Evolutionary conservation across 2,113 vertebrate genomes (phyloP), one percentile per base, ranked within the genome.

Genomic region (Prolemur simus): DNA sequence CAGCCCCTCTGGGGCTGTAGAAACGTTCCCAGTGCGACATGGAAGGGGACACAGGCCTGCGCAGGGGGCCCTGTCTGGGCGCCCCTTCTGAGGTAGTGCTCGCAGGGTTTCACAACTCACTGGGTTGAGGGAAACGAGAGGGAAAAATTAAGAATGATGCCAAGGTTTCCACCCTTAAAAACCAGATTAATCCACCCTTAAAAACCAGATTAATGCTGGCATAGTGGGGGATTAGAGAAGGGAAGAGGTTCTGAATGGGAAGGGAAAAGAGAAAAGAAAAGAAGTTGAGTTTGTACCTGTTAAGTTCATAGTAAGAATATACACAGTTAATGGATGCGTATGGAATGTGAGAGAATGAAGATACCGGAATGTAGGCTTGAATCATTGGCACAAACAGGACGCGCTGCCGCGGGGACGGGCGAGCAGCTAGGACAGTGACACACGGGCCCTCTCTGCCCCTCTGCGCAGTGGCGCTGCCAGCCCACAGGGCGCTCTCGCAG

Each of bases 381-480:
- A 27, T 76, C 37, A 9, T n/a, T 3, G 54, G 58, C 71, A 45
- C 1, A 34, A 23, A 77, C 1, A 9, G 34, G n/a, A 17, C 6
- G 9, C 2, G 60, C 54, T 86, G 71, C 15, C 23, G 20, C 6
- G n/a, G 37, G 71, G 23, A 45, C n/a, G 58, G 14, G 34, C 39
- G 49, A 13, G 63, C 60, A 18, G 39, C 52, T n/a, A 29, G 23
- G 49, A 18, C 52, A 34, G 60, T 18, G 34, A 32, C 17, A 39
- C 8, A 17, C 3, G 4, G 9, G n/a, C 23, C 10, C 21, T 6
- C 6, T 7, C 13, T 6, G 37, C 18, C 12, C 32, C 34, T 21
- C 92, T 4, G 20, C 34, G 17, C 63, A 11, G 34, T 11, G 17
- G 37, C 58, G 34, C 68, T 56, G 7, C 32, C 52, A 56, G n/a